phyloP scores from a whole-genome alignment of 2,113 vertebrate species.

The Rhipidura dahli region DNA sequence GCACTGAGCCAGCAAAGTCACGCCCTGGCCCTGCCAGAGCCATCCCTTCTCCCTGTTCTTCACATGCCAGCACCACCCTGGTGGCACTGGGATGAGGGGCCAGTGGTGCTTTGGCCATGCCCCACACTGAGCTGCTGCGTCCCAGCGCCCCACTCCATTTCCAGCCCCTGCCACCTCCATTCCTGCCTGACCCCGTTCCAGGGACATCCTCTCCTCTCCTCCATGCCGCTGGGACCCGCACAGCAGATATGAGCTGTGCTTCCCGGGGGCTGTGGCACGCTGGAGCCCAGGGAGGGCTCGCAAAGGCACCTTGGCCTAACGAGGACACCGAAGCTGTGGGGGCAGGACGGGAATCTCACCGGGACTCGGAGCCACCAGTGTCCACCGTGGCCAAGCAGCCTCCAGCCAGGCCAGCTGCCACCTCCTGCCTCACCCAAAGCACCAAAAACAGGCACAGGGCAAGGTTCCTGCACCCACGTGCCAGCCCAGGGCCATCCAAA shows the following conservation, averaged over 20 bases:
- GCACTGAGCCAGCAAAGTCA: not conserved
- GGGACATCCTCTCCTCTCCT: not conserved
- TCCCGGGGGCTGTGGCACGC: not conserved
- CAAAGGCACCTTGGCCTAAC: slow-evolving; percentile 49
- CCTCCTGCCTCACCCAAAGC: not conserved
- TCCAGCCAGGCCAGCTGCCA: not conserved
- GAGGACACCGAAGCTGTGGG: not conserved
- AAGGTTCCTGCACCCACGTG: not conserved
- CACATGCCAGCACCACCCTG: not conserved
- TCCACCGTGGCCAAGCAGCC: accelerated
- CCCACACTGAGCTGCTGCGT: accelerated
- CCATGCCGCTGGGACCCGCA: not conserved
- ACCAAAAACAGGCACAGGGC: accelerated
- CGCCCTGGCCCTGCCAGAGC: not conserved
- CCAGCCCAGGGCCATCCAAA: not conserved
- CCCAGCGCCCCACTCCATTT: not conserved
- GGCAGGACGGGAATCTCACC: accelerated
- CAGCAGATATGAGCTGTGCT: not conserved
- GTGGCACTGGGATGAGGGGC: not conserved
- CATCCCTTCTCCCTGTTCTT: not conserved
- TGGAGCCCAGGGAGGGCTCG: not conserved
- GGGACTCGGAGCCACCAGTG: accelerated
- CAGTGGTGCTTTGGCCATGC: accelerated
- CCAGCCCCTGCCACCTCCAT: not conserved
- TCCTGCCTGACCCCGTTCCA: slow-evolving; percentile 1